Conservation (phyloP, 2,113 vertebrate genomes). For the Nycticorax nycticorax region DNA sequence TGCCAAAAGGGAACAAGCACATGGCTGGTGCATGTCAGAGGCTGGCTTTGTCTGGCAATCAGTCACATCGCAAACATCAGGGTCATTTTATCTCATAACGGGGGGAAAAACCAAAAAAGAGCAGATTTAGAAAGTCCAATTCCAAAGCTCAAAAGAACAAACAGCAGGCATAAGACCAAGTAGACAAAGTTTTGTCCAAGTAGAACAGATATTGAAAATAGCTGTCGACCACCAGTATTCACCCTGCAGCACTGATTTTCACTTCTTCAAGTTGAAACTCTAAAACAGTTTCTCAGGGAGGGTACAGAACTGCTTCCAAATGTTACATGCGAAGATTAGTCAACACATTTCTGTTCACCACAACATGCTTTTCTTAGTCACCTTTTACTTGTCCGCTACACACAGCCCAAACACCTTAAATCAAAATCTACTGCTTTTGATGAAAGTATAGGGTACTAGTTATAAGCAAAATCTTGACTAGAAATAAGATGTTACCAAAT, state of each 20-base stretch:
- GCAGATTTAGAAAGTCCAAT: background rate
- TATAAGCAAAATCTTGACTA: background rate
- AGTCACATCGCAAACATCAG: background rate
- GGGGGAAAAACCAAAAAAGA: background rate
- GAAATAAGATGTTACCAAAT: background rate
- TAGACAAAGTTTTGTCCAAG: background rate
- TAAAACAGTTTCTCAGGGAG: background rate
- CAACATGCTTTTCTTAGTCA: background rate
- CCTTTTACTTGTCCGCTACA: background rate
- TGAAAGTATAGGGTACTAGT: background rate
- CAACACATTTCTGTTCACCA: background rate
- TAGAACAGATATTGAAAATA: background rate
- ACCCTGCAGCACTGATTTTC: background rate
- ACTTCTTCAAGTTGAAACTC: background rate
- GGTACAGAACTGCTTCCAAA: background rate
- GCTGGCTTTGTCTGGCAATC: background rate
- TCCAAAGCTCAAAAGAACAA: background rate
- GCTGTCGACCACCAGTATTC: background rate
- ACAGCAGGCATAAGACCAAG: background rate
- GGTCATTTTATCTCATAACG: background rate
- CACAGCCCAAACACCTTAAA: background rate
- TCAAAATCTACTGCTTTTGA: background rate
- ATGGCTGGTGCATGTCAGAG: background rate
- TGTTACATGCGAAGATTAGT: background rate
- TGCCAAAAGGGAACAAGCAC: background rate